These are phyloP conservation scores for Protodeltote pygarga DNA, from an alignment of 2,888 invertebrate species.

Conservation along the genomic window DNA sequence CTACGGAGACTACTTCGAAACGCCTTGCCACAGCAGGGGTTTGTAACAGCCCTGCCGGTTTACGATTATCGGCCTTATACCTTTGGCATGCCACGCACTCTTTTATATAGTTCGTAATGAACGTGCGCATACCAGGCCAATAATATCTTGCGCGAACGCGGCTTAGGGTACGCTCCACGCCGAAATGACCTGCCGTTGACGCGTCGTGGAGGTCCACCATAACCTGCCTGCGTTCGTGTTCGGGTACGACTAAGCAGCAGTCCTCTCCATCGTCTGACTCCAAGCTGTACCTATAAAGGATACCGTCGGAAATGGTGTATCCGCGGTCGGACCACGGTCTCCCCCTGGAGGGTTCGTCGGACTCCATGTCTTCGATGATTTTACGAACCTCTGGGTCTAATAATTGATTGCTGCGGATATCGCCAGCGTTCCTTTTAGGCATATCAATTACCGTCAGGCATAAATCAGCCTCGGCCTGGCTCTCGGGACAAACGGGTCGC, in stretches of 20 bases:
- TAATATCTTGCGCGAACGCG: background rate
- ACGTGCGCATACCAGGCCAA: slow-evolving; percentile 4
- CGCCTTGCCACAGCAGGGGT: background rate
- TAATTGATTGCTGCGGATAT: background rate
- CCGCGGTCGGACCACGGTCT: background rate
- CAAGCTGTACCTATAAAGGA: background rate
- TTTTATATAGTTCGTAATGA: background rate
- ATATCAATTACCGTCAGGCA: background rate
- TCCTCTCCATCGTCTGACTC: background rate
- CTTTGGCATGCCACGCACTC: slow-evolving; percentile 1
- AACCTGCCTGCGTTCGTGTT: background rate
- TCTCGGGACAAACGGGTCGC: background rate
- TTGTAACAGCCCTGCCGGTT: slow-evolving; percentile 5
- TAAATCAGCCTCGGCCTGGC: background rate
- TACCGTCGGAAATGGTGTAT: background rate
- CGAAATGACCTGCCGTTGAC: too few species aligned
- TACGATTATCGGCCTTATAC: slow-evolving; percentile 2
- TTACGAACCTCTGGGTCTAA: background rate
- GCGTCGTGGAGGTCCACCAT: background rate
- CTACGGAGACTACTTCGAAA: slow-evolving; percentile 1
- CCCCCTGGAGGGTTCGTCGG: slow-evolving; percentile 8
- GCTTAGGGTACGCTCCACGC: background rate
- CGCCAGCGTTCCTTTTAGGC: background rate
- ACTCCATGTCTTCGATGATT: background rate
- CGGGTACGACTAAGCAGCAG: slow-evolving; percentile 1